A percentile compares a stretch with the other conserved stretches of the same genome.
phyloP scores from a whole-genome alignment of 2,113 vertebrate species.

The Mustela lutreola region DNA sequence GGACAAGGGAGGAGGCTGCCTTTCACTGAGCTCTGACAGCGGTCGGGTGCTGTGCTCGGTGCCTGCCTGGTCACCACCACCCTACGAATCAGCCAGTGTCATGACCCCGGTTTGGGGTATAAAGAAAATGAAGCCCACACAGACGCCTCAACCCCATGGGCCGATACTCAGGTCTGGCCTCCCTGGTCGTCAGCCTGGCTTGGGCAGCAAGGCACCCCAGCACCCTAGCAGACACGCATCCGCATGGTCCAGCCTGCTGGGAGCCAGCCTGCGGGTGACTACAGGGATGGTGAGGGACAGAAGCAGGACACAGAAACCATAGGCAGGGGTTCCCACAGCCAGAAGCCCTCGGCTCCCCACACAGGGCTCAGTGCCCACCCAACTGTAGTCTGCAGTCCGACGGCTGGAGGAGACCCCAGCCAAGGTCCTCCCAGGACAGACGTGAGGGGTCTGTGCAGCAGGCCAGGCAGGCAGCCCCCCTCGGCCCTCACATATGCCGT shows the following conservation, averaged over 20 bases:
- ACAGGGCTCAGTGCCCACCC: accelerated
- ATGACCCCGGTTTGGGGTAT: not conserved
- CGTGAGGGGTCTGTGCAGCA: accelerated
- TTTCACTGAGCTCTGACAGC: not conserved
- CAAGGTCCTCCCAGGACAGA: not conserved
- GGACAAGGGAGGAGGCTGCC: not conserved
- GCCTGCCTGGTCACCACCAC: accelerated
- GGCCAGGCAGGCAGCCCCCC: not conserved
- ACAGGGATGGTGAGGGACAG: no score
- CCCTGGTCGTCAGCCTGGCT: not conserved
- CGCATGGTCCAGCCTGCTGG: not conserved
- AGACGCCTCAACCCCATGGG: no score
- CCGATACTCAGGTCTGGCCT: not conserved
- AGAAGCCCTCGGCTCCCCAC: not conserved
- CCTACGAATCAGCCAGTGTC: not conserved
- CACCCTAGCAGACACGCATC: accelerated
- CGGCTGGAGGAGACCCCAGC: not conserved
- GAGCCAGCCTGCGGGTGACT: not conserved
- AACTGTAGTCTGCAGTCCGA: accelerated
- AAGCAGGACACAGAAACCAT: not conserved
- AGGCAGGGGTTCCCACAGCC: not conserved
- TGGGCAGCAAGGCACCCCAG: not conserved
- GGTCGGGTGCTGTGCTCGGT: not conserved
- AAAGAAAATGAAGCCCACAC: no score
- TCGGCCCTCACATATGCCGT: accelerated